phyloP scores from a whole-genome alignment of 2,888 invertebrate genomes.

The Caenorhabditis sp. region DNA sequence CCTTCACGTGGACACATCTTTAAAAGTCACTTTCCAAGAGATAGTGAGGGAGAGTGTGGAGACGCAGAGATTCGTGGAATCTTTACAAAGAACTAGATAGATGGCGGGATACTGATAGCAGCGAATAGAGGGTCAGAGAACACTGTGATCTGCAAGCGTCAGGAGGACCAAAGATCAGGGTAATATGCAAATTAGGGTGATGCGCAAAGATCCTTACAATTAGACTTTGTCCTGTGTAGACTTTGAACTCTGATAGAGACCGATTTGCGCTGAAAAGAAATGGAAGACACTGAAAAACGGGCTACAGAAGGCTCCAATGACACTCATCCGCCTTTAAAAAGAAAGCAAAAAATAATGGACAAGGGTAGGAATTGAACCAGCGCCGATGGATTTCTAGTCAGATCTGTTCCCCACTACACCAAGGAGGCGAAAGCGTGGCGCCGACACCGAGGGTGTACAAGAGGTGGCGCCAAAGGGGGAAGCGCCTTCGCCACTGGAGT shows the following conservation, averaged over 20 bases:
- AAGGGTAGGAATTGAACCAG: neutral
- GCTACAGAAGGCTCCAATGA: neutral
- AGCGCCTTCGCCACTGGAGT: no score
- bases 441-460: no score
- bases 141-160: slow-evolving; percentile 36
- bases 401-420: neutral
- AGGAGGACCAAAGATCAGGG: slow-evolving; percentile 19
- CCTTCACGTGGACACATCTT: slow-evolving; percentile 31
- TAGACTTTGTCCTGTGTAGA: neutral
- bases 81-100: slow-evolving; percentile 20
- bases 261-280: neutral
- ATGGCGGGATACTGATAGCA: slow-evolving; percentile 22
- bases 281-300: neutral
- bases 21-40: slow-evolving; percentile 19
- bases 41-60: neutral
- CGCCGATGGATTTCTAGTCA: neutral
- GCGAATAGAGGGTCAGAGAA: neutral
- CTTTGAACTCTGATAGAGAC: neutral
- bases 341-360: slow-evolving; percentile 3
- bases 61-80: slow-evolving; percentile 31
- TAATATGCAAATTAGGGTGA: slow-evolving; percentile 4
- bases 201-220: neutral
- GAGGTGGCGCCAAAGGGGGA: no score
- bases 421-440: neutral
- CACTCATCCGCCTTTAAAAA: neutral